phyloP scores from a whole-genome alignment of 2,113 vertebrate genomes.

The Neodon shergylaensis region DNA sequence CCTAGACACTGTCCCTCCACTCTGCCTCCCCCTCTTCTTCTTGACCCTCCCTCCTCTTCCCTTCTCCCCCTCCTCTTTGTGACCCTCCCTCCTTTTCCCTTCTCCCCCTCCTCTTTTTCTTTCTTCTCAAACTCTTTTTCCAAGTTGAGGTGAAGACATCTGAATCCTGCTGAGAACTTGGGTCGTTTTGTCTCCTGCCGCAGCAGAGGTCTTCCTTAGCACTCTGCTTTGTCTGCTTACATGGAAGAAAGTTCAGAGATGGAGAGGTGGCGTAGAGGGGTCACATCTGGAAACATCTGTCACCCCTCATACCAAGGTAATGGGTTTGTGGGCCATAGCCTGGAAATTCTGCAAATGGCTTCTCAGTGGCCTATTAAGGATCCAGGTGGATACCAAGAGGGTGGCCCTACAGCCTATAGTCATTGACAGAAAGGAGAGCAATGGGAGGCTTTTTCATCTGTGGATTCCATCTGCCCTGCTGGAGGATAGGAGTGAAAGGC shows the following conservation, averaged over 20 bases:
- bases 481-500: background rate
- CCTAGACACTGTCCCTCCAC: fast-evolving
- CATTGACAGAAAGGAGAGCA: background rate
- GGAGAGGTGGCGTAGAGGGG: background rate
- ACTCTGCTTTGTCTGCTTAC: background rate
- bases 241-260: background rate
- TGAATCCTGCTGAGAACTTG: background rate
- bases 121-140: background rate
- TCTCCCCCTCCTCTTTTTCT: background rate
- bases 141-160: no score
- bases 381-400: background rate
- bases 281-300: background rate
- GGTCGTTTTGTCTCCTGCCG: background rate
- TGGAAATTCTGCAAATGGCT: background rate
- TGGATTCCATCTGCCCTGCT: fast-evolving
- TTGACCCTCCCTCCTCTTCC: background rate
- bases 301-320: background rate
- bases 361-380: background rate
- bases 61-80: fast-evolving
- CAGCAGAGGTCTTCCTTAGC: background rate
- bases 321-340: background rate
- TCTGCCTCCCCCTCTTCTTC: background rate
- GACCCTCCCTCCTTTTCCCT: background rate
- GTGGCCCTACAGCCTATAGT: background rate
- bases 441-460: background rate